A percentile compares a stretch with the other conserved stretches of the same genome.
Evolutionary conservation across 2,888 invertebrate species (phyloP).

Genomic region (Lycaena phlaeas): DNA sequence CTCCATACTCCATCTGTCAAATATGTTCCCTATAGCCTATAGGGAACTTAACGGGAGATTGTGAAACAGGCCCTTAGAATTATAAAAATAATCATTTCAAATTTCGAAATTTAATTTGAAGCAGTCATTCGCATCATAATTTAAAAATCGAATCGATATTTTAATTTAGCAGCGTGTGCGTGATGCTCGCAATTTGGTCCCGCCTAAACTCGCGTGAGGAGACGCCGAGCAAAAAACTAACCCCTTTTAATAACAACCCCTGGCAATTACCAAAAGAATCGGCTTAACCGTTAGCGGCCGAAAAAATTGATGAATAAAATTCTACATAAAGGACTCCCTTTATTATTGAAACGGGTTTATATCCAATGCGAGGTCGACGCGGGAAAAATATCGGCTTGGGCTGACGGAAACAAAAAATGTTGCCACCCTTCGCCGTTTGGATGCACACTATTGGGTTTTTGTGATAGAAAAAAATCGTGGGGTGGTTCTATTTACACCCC

Average conservation of each 20-base stretch:
- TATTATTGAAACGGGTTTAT: slow-evolving; percentile 44
- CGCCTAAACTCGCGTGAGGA: slow-evolving; percentile 54
- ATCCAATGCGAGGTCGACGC: slow-evolving; percentile 47
- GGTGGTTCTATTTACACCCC: slow-evolving; percentile 55
- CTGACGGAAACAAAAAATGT: slow-evolving; percentile 46
- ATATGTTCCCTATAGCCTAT: too few relatives aligned
- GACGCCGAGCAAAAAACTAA: slow-evolving; percentile 49
- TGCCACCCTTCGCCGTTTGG: slow-evolving; percentile 42
- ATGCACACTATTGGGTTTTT: slow-evolving; percentile 50
- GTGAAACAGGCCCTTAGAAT: too few relatives aligned
- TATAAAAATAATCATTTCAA: too few relatives aligned
- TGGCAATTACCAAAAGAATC: slow-evolving; percentile 62
- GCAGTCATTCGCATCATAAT: too few relatives aligned
- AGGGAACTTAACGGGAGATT: too few relatives aligned
- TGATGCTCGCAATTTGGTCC: slow-evolving; percentile 48
- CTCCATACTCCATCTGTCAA: too few relatives aligned
- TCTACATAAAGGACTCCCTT: slow-evolving; percentile 57
- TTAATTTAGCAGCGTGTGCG: slow-evolving; percentile 31
- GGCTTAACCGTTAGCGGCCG: slow-evolving; percentile 53
- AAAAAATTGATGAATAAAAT: slow-evolving; percentile 63
- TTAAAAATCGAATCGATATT: slow-evolving; percentile 28
- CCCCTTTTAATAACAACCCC: slow-evolving; percentile 51
- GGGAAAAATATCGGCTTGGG: slow-evolving; percentile 59
- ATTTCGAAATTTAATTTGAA: too few relatives aligned
- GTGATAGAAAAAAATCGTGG: slow-evolving; percentile 49